Evolutionary conservation across 2,888 invertebrate species (phyloP).

Genomic region (Hirtodrosophila trivittata): DNA sequence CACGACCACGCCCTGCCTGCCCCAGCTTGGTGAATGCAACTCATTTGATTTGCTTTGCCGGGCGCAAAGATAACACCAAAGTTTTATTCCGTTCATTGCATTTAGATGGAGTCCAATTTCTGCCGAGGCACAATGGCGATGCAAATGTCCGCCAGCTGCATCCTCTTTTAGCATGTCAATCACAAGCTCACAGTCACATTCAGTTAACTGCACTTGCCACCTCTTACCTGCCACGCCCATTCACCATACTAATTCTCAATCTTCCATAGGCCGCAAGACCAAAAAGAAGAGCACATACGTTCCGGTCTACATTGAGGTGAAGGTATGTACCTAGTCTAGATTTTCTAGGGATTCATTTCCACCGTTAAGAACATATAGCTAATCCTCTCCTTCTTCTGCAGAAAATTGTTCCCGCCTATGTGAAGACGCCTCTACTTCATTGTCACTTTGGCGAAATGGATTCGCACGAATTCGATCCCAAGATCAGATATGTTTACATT

Average conservation of each 20-base stretch:
- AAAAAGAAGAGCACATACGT: constrained; percentile 74
- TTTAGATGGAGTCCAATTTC: constrained; percentile 66
- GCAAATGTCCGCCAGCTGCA: constrained; percentile 53
- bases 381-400: constrained; percentile 67
- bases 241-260: constrained; percentile 34
- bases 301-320: constrained; percentile 82
- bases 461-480: constrained; percentile 84
- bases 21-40: constrained; percentile 37
- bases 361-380: too few relatives aligned
- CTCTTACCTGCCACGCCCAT: constrained; percentile 40
- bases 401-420: constrained; percentile 88
- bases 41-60: constrained; percentile 66
- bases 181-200: constrained; percentile 53
- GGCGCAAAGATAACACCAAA: constrained; percentile 60
- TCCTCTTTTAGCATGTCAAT: constrained; percentile 55
- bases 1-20: constrained; percentile 16
- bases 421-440: constrained; percentile 89
- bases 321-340: constrained; percentile 67
- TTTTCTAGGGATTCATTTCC: too few relatives aligned
- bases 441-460: constrained; percentile 88
- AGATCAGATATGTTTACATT: constrained; percentile 89
- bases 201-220: constrained; percentile 27
- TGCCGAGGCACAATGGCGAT: constrained; percentile 57
- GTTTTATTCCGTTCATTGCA: constrained; percentile 72
- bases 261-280: constrained; percentile 61